phyloP scores from a whole-genome alignment of 1,140 invertebrate genomes.

The Eciton burchellii region DNA sequence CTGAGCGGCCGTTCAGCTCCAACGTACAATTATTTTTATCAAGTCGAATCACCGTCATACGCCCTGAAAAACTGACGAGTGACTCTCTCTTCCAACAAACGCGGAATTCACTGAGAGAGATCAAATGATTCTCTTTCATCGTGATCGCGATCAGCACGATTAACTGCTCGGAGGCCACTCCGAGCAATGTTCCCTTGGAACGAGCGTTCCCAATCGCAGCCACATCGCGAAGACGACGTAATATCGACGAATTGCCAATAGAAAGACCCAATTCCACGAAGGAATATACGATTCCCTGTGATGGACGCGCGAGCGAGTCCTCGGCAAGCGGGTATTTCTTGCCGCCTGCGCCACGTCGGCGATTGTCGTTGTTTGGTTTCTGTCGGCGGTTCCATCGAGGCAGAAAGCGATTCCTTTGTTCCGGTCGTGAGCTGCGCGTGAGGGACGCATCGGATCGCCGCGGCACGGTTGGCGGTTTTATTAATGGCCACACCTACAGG shows the following conservation, averaged over 20 bases:
- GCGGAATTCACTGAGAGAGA: background rate
- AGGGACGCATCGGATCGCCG: constrained; percentile 44
- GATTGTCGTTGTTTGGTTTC: constrained; percentile 2
- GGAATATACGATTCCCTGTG: constrained; percentile 40
- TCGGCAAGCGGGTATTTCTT: constrained; percentile 13
- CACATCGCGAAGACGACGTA: constrained; percentile 38
- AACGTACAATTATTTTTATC: background rate
- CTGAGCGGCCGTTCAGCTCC: background rate
- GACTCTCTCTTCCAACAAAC: constrained; percentile 3
- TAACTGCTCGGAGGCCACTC: background rate
- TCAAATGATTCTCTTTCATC: constrained; percentile 20
- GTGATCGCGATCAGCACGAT: constrained; percentile 2
- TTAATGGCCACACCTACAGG: constrained; percentile 73
- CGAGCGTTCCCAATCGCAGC: background rate
- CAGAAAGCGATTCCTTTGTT: constrained; percentile 66
- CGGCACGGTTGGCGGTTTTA: constrained; percentile 65
- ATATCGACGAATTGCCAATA: constrained; percentile 50
- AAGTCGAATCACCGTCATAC: background rate
- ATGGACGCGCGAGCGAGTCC: constrained; percentile 5
- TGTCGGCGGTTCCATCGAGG: background rate
- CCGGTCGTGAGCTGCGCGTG: constrained; percentile 4
- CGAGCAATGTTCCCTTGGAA: constrained; percentile 11
- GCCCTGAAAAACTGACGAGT: constrained; percentile 9
- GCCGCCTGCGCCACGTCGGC: background rate
- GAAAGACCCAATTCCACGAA: constrained; percentile 48